These are phyloP conservation scores for Bradypodion ventrale DNA, from an alignment of 2,797 vertebrate genomes.

Conservation along the genomic window DNA sequence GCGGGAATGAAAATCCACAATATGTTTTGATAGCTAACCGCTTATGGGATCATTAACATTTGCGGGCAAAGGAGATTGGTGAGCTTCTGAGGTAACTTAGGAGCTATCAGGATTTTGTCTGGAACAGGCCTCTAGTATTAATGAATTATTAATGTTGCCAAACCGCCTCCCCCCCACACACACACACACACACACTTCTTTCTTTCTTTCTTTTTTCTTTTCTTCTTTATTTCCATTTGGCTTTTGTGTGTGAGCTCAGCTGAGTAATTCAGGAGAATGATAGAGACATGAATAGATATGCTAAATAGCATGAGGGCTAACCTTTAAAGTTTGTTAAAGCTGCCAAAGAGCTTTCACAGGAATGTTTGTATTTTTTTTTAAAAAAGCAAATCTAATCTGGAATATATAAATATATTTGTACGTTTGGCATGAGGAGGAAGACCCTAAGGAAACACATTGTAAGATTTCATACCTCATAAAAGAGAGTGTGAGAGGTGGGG, in stretches of 20 bases:
- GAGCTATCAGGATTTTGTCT: constrained; percentile 67
- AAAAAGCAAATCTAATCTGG: constrained; percentile 42
- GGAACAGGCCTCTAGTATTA: constrained; percentile 69
- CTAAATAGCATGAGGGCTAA: constrained; percentile 75
- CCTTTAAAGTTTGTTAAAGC: constrained; percentile 78
- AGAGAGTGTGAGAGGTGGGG: no score
- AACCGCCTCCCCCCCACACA: no score
- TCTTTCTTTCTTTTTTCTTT: neutral
- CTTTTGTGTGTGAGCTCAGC: constrained; percentile 73
- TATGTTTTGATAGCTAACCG: constrained; percentile 68
- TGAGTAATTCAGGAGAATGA: constrained; percentile 77
- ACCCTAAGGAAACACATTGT: constrained; percentile 52
- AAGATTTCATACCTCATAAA: constrained; percentile 9
- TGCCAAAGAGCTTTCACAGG: constrained; percentile 73
- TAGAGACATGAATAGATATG: constrained; percentile 79
- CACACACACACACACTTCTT: no score
- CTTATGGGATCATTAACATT: constrained; percentile 74
- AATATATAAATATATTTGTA: constrained; percentile 76
- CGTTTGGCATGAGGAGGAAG: constrained; percentile 39
- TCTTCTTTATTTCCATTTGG: constrained; percentile 55
- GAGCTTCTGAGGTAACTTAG: constrained; percentile 70
- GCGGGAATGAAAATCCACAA: constrained; percentile 69
- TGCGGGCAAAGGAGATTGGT: constrained; percentile 48
- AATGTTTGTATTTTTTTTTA: constrained; percentile 71
- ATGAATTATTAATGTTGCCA: constrained; percentile 78